Evolutionary conservation across 2,113 vertebrate species (phyloP), one percentile per base, ranked within the genome.

Genomic region (Morone chrysops): DNA sequence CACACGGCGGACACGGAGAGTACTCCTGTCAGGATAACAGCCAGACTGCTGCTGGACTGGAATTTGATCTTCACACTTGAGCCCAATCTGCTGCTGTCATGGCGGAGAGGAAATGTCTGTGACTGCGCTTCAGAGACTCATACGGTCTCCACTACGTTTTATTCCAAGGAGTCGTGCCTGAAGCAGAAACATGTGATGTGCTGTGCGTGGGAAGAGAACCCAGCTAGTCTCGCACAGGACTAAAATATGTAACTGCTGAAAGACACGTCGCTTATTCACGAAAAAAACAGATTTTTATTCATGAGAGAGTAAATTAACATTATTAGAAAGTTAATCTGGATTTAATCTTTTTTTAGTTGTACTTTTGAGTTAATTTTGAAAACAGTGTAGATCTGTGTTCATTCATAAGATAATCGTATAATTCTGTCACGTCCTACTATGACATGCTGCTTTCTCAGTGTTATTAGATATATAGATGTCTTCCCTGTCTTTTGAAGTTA

Each of bases 11-110:
- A 87, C 80, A 81, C 31, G 0, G 41, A 47, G 36, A 86, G 66
- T 62, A 25, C 73, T 74, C 57, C 81, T 80, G 76, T 83, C 85
- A 79, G 87, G 76, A 87, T 80, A 85, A 85, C 83, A 70, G 65
- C 51, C 73, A 78, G 83, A 80, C 82, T 79, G 57, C 69, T 2
- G 45, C 84, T 69, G 71, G 47, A 78, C 54, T 83, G 85, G 85
- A 90, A 85, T 84, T 75, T 92, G 74, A 89, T 86, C 83, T 90
- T 85, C 56, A 70, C 22, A 25, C 78, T 81, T 78, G 17, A 59
- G 65, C 65, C 84, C 20, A 66, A 48, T 84, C 75, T 51, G 66
- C 65, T 72, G 59, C 66, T 20, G 74, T 70, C 54, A 50, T 36
- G n/a, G 50, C 71, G 76, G 70, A 81, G 38, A 70, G 83, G 67